These are phyloP conservation scores for Drosophila santomea DNA, from an alignment of 1,140 invertebrate genomes.

Conservation along the genomic window DNA sequence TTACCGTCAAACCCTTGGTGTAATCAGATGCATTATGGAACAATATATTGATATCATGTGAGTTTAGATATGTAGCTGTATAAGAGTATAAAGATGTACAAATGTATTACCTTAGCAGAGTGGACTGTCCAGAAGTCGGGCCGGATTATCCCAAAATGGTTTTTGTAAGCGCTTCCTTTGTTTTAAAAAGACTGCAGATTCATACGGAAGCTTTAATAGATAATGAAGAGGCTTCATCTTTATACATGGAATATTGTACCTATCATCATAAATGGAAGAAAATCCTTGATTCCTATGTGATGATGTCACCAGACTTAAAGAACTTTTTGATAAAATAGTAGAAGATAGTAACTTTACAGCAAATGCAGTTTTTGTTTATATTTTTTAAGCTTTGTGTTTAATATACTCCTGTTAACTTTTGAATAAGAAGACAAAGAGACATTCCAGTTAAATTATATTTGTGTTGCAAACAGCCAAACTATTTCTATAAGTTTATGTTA, in stretches of 20 bases:
- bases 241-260: slow-evolving; percentile 29
- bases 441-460: slow-evolving; percentile 9
- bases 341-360: too few relatives aligned
- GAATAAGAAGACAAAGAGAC: neutral
- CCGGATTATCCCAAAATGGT: slow-evolving; percentile 18
- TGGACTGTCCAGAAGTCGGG: slow-evolving; percentile 3
- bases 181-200: slow-evolving; percentile 25
- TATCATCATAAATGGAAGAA: slow-evolving; percentile 46
- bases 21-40: slow-evolving; percentile 37
- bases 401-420: neutral
- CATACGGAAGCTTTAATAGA: slow-evolving; percentile 14
- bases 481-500: slow-evolving; percentile 1
- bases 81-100: too few relatives aligned
- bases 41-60: slow-evolving; percentile 43
- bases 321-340: slow-evolving; percentile 17
- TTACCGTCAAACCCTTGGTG: slow-evolving; percentile 13
- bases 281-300: slow-evolving; percentile 29
- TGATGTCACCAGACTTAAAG: slow-evolving; percentile 26
- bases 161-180: slow-evolving; percentile 14
- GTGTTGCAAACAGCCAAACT: neutral
- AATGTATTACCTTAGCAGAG: neutral
- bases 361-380: neutral
- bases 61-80: neutral
- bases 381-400: neutral
- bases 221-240: slow-evolving; percentile 21